These are phyloP conservation scores for Brachionus rotundiformis DNA, from an alignment of 1,140 invertebrate species.

Conservation along the genomic window DNA sequence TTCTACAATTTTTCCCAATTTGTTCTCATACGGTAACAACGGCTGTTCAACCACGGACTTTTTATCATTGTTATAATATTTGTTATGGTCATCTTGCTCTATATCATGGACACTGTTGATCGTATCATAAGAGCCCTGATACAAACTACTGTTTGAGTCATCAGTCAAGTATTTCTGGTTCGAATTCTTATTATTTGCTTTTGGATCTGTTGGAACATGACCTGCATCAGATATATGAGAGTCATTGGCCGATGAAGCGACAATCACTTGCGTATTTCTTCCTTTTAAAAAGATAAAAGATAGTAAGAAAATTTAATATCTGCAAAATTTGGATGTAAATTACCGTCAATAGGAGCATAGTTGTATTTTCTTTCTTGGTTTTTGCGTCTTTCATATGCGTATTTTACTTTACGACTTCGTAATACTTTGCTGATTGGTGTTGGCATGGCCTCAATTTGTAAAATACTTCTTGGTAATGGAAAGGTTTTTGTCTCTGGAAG, in stretches of 20 bases:
- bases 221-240: background rate
- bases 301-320: background rate
- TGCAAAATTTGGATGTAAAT: background rate
- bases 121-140: slow-evolving; percentile 37
- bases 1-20: slow-evolving; percentile 35
- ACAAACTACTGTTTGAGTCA: background rate
- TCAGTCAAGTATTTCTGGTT: background rate
- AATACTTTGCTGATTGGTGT: slow-evolving; percentile 46
- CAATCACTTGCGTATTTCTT: background rate
- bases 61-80: slow-evolving; percentile 27
- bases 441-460: slow-evolving; percentile 50
- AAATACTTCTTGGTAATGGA: slow-evolving; percentile 50
- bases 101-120: slow-evolving; percentile 47
- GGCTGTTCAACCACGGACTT: background rate
- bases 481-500: slow-evolving; percentile 51
- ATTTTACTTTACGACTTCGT: slow-evolving; percentile 36
- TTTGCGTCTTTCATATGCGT: slow-evolving; percentile 41
- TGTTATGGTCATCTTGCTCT: slow-evolving; percentile 32
- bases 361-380: background rate
- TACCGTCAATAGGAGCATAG: background rate
- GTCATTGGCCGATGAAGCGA: background rate
- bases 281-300: background rate
- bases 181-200: background rate
- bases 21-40: slow-evolving; percentile 12
- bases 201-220: background rate